These are phyloP conservation scores for Caradrina clavipalpis DNA, from an alignment of 2,888 invertebrate species.

Conservation along the genomic window DNA sequence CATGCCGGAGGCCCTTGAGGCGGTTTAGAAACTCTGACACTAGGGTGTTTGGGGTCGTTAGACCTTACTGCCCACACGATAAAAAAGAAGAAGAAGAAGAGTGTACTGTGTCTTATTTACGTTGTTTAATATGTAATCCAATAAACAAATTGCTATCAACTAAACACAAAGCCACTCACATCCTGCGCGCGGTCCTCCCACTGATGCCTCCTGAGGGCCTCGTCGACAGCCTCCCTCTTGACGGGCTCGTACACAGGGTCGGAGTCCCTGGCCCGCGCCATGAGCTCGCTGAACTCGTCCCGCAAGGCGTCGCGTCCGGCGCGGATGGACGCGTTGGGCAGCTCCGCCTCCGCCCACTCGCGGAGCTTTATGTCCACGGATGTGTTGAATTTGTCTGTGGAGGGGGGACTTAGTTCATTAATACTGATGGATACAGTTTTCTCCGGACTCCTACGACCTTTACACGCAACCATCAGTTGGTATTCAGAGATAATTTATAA, in stretches of 20 bases:
- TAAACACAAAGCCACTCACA: slow-evolving; percentile 68
- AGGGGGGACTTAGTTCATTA: not conserved
- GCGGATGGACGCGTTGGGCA: slow-evolving; percentile 93
- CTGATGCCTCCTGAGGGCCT: slow-evolving; percentile 95
- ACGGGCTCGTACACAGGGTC: slow-evolving; percentile 97
- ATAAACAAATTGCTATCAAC: no score
- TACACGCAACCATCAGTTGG: no score
- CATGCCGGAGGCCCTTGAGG: no score
- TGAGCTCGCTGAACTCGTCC: slow-evolving; percentile 80
- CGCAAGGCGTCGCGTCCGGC: slow-evolving; percentile 94
- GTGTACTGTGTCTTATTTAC: no score
- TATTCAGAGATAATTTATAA: no score
- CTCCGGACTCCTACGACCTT: no score
- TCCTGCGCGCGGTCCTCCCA: slow-evolving; percentile 97
- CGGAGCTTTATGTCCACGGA: slow-evolving; percentile 98
- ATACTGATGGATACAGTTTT: no score
- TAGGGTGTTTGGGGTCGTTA: no score
- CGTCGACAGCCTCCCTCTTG: slow-evolving; percentile 96
- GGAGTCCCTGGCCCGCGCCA: slow-evolving; percentile 90
- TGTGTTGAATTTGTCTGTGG: slow-evolving; percentile 95
- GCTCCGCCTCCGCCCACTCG: slow-evolving; percentile 98
- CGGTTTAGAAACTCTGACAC: no score
- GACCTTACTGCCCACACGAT: no score
- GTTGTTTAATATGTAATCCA: no score
- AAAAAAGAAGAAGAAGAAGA: no score